Evolutionary conservation across 2,113 vertebrate species (phyloP), one percentile per base, ranked within the genome.

Genomic region (Toxotes chatareus): DNA sequence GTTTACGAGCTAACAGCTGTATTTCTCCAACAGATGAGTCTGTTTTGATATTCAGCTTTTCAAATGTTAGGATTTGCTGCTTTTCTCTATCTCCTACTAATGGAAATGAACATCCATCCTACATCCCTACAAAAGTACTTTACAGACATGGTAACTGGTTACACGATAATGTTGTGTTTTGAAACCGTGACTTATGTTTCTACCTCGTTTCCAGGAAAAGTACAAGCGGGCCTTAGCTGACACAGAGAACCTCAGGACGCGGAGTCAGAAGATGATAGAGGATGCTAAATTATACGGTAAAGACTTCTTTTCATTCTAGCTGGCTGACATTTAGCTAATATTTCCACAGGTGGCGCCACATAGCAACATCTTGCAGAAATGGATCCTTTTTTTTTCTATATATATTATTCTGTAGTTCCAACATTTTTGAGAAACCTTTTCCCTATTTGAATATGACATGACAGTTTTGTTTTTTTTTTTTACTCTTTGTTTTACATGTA

Each of bases 201-300:
- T 13, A 3, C 4, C 8, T 13, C 64, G 13, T 68, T 66, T 66
- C 0, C 87, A 99, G 98, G 98, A 98, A 64, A 99, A 99, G 79
- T 99, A 99, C 72, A 99, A 96, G 88, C 95, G 98, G 68, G 97
- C 97, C 0, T 89, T 99, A 81, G 98, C 98, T 55, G 98, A 99
- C 76, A 97, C 95, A 0, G 98, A 99, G 93, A 99, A 99, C 38
- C 88, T 99, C 10, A 91, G 98, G 83, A 97, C 96, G 36, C 96
- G 98, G 89, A 97, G 95, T 90, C 96, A 98, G 68, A 99, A 98
- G 62, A 85, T 99, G 94, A 94, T 98, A 17, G 97, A 99, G 61
- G 98, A 99, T 23, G 96, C 98, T 0, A 99, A 99, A 68, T 83
- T 99, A 85, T 99, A 96, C 0, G 98, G 98, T 99, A 88, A 95